Percentiles rank a stretch among this genome's conserved stretches.
Evolutionary conservation across 2,888 invertebrate species (phyloP).

Genomic region (Microchrysa polita): DNA sequence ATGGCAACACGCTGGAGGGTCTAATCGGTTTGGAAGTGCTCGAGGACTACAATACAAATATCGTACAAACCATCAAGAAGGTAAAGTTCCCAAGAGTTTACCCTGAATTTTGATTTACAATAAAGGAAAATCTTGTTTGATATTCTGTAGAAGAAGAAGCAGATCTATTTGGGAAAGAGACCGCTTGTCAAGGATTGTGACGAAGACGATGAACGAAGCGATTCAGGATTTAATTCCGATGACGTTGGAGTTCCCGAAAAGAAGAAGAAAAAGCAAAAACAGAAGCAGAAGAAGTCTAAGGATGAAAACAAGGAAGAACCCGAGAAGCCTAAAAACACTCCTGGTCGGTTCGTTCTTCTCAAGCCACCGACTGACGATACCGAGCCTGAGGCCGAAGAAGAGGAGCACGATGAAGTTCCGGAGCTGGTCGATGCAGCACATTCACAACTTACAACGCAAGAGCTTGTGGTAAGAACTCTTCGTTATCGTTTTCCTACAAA

Average conservation of each 20-base stretch:
- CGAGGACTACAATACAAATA: conserved; percentile 69
- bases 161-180: not conserved
- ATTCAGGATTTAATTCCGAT: conserved; percentile 46
- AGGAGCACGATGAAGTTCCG: conserved; percentile 52
- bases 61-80: conserved; percentile 61
- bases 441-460: conserved; percentile 45
- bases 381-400: conserved; percentile 49
- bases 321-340: conserved; percentile 14
- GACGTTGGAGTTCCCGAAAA: conserved; percentile 51
- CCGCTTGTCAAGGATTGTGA: too few species aligned
- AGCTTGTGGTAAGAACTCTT: conserved; percentile 52
- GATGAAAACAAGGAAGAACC: too few species aligned
- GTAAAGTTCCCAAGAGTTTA: conserved; percentile 1
- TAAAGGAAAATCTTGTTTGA: not conserved
- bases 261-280: conserved; percentile 51
- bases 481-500: conserved; percentile 35
- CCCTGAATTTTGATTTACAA: conserved; percentile 5
- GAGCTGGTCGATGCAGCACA: conserved; percentile 43
- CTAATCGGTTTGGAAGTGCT: conserved; percentile 83
- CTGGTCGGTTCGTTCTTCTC: conserved; percentile 56
- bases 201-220: conserved; percentile 27
- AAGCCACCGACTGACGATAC: conserved; percentile 54
- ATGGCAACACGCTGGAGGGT: conserved; percentile 69
- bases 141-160: conserved; percentile 22
- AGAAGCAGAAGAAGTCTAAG: conserved; percentile 44